phyloP scores from a whole-genome alignment of 2,797 vertebrate genomes.

The Microchirus variegatus region DNA sequence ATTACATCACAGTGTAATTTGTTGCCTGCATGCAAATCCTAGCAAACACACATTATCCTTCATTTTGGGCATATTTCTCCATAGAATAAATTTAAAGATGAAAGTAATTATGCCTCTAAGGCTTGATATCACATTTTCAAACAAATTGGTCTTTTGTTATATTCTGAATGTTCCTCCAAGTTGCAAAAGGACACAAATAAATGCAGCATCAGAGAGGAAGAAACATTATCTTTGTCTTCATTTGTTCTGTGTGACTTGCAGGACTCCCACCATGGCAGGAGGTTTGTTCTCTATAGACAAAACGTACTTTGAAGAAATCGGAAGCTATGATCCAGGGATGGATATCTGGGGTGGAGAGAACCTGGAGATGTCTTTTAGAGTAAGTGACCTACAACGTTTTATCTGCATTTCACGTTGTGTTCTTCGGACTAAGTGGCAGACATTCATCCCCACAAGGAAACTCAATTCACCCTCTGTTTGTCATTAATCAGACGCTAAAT shows the following conservation, averaged over 20 bases:
- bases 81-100: slow-evolving; percentile 53
- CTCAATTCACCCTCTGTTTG: too few species aligned
- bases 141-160: slow-evolving; percentile 53
- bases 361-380: slow-evolving; percentile 99
- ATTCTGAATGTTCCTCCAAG: slow-evolving; percentile 24
- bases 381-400: slow-evolving; percentile 69
- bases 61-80: slow-evolving; percentile 39
- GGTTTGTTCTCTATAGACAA: slow-evolving; percentile 98
- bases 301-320: slow-evolving; percentile 98
- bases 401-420: too few species aligned
- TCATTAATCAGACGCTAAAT: too few species aligned
- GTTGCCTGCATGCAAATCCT: slow-evolving; percentile 55
- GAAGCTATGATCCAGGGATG: slow-evolving; percentile 98
- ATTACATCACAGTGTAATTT: slow-evolving; percentile 13
- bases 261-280: slow-evolving; percentile 99
- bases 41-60: slow-evolving; percentile 44
- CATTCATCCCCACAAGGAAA: too few species aligned
- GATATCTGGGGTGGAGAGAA: slow-evolving; percentile 99
- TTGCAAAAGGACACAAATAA: slow-evolving; percentile 21
- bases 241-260: slow-evolving; percentile 53
- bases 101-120: slow-evolving; percentile 48
- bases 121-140: slow-evolving; percentile 50
- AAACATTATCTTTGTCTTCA: slow-evolving; percentile 8
- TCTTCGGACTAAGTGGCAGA: too few species aligned
- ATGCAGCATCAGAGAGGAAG: background rate